A percentile compares a stretch with the other conserved stretches of the same genome.
These are phyloP conservation scores for Hylomyscus alleni DNA, from an alignment of 2,797 vertebrate species.

Conservation along the genomic window DNA sequence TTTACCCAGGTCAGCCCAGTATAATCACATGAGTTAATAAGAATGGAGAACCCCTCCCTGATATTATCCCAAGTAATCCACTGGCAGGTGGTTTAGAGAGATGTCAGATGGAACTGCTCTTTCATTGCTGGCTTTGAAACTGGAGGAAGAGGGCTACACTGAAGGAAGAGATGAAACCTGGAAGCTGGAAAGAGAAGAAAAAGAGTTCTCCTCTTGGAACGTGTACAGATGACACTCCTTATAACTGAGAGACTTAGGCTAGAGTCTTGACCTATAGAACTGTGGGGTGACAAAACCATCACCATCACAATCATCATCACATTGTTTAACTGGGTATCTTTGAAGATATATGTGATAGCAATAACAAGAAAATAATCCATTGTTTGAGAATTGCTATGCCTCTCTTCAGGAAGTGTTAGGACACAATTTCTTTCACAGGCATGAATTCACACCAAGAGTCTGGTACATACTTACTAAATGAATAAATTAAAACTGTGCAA, in stretches of 20 bases:
- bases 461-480: background rate
- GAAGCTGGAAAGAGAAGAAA: background rate
- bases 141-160: background rate
- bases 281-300: background rate
- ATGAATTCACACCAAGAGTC: background rate
- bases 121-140: background rate
- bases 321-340: background rate
- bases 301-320: background rate
- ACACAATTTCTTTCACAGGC: background rate
- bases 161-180: background rate
- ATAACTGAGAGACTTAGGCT: background rate
- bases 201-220: background rate
- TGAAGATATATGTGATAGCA: background rate
- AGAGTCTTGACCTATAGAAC: background rate
- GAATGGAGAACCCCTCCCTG: background rate
- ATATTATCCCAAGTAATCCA: background rate
- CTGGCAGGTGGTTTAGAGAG: background rate
- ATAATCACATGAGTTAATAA: background rate
- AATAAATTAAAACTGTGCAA: background rate
- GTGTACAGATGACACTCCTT: background rate
- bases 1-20: background rate
- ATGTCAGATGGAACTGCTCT: background rate
- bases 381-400: background rate
- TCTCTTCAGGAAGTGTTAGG: background rate
- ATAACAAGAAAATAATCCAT: background rate